Evolutionary conservation across 2,888 invertebrate genomes (phyloP).

Genomic region (Thecophora atra): DNA sequence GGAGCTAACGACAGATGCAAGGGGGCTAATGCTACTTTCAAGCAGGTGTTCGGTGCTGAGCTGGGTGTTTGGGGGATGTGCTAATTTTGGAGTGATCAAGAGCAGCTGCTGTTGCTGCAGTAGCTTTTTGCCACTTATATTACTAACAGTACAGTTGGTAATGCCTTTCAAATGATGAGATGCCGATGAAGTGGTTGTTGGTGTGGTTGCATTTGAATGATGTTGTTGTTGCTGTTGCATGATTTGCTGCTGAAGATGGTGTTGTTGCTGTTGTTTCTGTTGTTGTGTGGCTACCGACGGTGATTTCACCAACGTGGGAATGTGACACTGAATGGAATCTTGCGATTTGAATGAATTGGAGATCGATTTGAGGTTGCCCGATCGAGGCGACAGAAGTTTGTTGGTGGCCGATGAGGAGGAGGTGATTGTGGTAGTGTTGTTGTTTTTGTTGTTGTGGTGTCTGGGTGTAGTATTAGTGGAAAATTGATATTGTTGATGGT

Average conservation of each 20-base stretch:
- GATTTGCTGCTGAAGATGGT: constrained; percentile 36
- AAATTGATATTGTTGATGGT: constrained; percentile 67
- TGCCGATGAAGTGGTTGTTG: constrained; percentile 32
- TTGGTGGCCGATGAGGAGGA: constrained; percentile 50
- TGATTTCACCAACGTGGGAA: constrained; percentile 64
- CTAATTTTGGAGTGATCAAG: constrained; percentile 59
- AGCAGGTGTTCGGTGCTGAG: constrained; percentile 44
- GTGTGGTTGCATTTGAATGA: constrained; percentile 37
- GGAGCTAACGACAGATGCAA: constrained; percentile 55
- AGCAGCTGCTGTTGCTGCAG: constrained; percentile 58
- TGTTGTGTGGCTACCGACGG: constrained; percentile 63
- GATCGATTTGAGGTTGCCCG: constrained; percentile 63
- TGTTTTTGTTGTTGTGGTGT: constrained; percentile 65
- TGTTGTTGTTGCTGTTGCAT: constrained; percentile 30
- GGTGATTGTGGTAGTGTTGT: constrained; percentile 48
- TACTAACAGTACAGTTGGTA: constrained; percentile 58
- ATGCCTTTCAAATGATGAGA: constrained; percentile 32
- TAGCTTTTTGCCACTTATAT: constrained; percentile 47
- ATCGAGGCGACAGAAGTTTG: constrained; percentile 65
- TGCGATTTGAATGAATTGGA: constrained; percentile 66
- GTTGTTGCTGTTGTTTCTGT: constrained; percentile 56
- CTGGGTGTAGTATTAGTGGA: constrained; percentile 68
- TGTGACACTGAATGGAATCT: constrained; percentile 65
- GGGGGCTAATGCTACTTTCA: constrained; percentile 57
- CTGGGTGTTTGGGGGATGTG: constrained; percentile 48